phyloP scores from a whole-genome alignment of 2,797 vertebrate genomes.

The Macropodus opercularis region DNA sequence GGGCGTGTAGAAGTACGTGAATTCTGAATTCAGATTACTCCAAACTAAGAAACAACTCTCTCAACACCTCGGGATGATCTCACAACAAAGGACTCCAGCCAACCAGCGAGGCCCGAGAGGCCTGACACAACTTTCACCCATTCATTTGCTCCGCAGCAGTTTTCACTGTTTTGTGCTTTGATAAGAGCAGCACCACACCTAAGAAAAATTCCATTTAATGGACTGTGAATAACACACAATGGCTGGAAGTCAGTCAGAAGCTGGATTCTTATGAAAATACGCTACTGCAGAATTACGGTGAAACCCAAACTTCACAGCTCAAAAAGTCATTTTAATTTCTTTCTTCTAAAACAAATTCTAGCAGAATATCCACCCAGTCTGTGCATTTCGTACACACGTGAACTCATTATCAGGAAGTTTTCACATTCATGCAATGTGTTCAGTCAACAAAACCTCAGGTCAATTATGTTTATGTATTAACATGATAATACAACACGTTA shows the following conservation, averaged over 20 bases:
- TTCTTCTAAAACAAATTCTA: too few species aligned
- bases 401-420: too few species aligned
- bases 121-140: neutral
- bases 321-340: too few species aligned
- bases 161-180: constrained; percentile 2
- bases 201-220: neutral
- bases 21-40: neutral
- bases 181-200: neutral
- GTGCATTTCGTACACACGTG: too few species aligned
- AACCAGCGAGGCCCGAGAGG: neutral
- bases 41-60: too few species aligned
- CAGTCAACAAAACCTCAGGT: neutral
- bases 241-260: neutral
- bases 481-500: neutral
- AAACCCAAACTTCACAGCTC: neutral
- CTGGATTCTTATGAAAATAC: too few species aligned
- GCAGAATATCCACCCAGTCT: too few species aligned
- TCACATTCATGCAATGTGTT: too few species aligned
- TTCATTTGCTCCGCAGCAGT: neutral
- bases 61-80: neutral
- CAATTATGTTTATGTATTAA: too few species aligned
- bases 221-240: neutral
- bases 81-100: neutral
- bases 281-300: neutral
- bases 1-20: too few species aligned